Conservation (phyloP, 2,888 invertebrate genomes). For the Amitus sp. region DNA sequence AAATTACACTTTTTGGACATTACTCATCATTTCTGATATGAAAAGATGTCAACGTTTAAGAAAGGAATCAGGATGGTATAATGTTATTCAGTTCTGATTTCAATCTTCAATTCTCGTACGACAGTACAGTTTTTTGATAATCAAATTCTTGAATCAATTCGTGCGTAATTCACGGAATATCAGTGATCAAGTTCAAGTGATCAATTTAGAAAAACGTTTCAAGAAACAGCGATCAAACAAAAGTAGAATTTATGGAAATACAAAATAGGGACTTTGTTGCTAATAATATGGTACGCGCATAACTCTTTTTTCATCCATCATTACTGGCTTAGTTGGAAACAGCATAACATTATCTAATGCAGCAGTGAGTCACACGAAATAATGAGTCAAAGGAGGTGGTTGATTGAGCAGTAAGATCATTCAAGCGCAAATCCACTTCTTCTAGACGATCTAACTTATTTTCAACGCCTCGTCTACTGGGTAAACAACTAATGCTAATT, state of each 20-base stretch:
- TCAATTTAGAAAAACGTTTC: too few species aligned
- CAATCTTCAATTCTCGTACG: too few species aligned
- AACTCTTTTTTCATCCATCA: constrained; percentile 22
- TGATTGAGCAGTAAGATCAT: constrained; percentile 52
- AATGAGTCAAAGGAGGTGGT: constrained; percentile 35
- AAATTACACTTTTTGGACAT: too few species aligned
- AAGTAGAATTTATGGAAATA: neutral
- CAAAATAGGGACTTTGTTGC: neutral
- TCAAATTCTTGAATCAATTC: too few species aligned
- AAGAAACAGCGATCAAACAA: too few species aligned
- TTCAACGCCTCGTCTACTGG: constrained; percentile 42
- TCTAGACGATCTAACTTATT: constrained; percentile 40
- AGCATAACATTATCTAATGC: constrained; percentile 28
- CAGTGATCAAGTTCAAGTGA: too few species aligned
- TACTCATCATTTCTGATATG: too few species aligned
- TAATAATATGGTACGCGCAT: neutral
- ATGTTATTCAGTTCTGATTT: too few species aligned
- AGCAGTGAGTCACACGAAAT: constrained; percentile 34
- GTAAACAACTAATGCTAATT: constrained; percentile 51
- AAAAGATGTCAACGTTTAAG: too few species aligned
- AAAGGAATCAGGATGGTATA: too few species aligned
- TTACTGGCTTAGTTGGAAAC: constrained; percentile 34
- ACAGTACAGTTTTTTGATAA: too few species aligned
- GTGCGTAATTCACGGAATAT: too few species aligned
- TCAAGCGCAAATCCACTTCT: constrained; percentile 50